phyloP scores from a whole-genome alignment of 2,113 vertebrate species.

The Neopipo cinnamomea region DNA sequence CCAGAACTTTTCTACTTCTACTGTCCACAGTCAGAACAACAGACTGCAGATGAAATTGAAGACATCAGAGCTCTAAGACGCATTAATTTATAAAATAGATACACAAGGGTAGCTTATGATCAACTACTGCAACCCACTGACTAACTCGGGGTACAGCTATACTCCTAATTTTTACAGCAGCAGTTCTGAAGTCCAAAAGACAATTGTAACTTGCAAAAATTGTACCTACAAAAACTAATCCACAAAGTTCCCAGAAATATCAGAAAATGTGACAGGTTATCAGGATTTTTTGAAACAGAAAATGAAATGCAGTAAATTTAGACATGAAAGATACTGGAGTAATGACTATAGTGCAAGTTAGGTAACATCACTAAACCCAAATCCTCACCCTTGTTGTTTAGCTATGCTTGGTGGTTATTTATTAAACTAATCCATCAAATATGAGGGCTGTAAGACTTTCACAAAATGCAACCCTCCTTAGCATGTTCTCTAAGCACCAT shows the following conservation, averaged over 20 bases:
- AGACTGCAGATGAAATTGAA: not conserved
- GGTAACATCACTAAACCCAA: not conserved
- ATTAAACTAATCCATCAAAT: not conserved
- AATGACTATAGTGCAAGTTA: not conserved
- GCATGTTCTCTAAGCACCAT: not conserved
- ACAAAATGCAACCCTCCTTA: not conserved
- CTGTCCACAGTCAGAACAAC: not conserved
- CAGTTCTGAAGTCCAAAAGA: not conserved
- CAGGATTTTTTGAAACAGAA: not conserved
- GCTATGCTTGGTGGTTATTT: not conserved
- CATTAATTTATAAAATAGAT: not conserved
- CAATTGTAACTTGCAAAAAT: not conserved
- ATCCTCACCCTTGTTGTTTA: not conserved
- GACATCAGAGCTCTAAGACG: not conserved
- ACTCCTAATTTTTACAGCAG: not conserved
- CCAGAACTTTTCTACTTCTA: not conserved
- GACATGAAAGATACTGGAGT: not conserved
- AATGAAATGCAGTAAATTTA: not conserved
- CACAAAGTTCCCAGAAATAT: not conserved
- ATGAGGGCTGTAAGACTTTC: not conserved
- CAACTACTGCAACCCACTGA: not conserved
- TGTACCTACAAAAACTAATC: not conserved
- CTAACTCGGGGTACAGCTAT: not conserved
- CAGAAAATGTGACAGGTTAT: not conserved
- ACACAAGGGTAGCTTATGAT: not conserved